Evolutionary conservation across 2,888 invertebrate genomes (phyloP).

Genomic region (Parapristionchus giblindavisi): DNA sequence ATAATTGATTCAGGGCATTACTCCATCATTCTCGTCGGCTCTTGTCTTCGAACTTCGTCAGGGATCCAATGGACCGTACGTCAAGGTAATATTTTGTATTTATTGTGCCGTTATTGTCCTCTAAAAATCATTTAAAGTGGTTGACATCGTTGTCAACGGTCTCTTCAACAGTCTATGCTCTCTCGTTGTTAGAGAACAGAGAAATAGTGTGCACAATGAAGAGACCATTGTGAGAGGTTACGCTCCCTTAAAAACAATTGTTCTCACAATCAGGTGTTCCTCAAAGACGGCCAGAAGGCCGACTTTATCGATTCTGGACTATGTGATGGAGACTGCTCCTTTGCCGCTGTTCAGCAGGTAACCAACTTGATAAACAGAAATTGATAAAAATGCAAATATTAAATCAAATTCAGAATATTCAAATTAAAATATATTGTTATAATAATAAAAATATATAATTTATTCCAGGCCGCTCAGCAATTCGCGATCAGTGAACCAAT

Average conservation of each 20-base stretch:
- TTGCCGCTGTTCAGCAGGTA: neutral
- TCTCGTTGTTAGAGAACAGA: too few relatives aligned
- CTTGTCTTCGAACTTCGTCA: conserved; percentile 23
- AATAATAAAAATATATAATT: neutral
- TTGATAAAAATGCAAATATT: too few relatives aligned
- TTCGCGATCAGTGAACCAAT: conserved; percentile 10
- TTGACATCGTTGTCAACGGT: too few relatives aligned
- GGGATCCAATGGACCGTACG: neutral
- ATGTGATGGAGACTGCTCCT: neutral
- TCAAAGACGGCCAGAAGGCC: conserved; percentile 13
- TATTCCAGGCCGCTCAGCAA: neutral
- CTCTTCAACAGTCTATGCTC: too few relatives aligned
- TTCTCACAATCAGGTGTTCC: conserved; percentile 21
- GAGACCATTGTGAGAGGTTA: too few relatives aligned
- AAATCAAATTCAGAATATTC: too few relatives aligned
- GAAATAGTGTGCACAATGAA: too few relatives aligned
- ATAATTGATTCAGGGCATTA: neutral
- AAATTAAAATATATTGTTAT: neutral
- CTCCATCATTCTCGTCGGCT: conserved; percentile 22
- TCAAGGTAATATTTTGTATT: neutral
- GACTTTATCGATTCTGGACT: conserved; percentile 2
- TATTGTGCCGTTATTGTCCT: neutral
- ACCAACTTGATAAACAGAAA: neutral
- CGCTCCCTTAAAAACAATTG: too few relatives aligned
- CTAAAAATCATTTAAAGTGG: too few relatives aligned